Percentiles rank a stretch among this genome's conserved stretches.
Evolutionary conservation across 2,888 invertebrate species (phyloP).

Genomic region (Anoncus sp.): DNA sequence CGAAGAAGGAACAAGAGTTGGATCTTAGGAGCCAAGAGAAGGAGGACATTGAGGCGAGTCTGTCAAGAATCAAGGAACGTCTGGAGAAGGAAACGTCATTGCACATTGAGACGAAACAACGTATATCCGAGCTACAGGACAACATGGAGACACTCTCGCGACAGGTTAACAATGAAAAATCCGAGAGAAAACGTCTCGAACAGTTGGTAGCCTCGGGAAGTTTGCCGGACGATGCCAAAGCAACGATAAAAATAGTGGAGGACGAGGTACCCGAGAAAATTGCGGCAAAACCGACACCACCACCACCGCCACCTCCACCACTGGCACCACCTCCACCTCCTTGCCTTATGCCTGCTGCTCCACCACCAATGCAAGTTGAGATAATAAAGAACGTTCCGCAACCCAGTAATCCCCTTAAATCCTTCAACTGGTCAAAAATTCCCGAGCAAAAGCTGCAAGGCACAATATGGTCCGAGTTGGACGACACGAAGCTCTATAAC

Average conservation of each 20-base stretch:
- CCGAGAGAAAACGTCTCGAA: constrained; percentile 92
- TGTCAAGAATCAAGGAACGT: constrained; percentile 92
- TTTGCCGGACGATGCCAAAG: constrained; percentile 97
- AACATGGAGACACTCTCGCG: constrained; percentile 83
- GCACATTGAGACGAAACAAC: constrained; percentile 94
- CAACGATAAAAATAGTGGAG: constrained; percentile 81
- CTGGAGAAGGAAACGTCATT: constrained; percentile 95
- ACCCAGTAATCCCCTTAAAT: constrained; percentile 96
- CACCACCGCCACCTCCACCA: constrained; percentile 86
- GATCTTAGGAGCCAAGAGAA: constrained; percentile 96
- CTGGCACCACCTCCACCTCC: constrained; percentile 86
- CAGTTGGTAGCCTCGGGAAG: constrained; percentile 95
- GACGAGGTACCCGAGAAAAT: constrained; percentile 79
- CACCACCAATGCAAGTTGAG: constrained; percentile 84
- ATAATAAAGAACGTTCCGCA: constrained; percentile 94
- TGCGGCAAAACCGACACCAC: constrained; percentile 83
- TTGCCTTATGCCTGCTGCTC: constrained; percentile 86
- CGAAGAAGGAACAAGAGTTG: constrained; percentile 96
- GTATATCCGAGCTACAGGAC: constrained; percentile 87
- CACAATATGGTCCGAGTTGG: constrained; percentile 97
- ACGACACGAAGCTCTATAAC: constrained; percentile 96
- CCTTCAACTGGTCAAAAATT: constrained; percentile 98
- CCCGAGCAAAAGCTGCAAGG: constrained; percentile 96
- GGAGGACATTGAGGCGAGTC: constrained; percentile 94
- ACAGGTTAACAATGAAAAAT: constrained; percentile 90